phyloP scores from a whole-genome alignment of 2,113 vertebrate species.

The Oophaga pumilio region DNA sequence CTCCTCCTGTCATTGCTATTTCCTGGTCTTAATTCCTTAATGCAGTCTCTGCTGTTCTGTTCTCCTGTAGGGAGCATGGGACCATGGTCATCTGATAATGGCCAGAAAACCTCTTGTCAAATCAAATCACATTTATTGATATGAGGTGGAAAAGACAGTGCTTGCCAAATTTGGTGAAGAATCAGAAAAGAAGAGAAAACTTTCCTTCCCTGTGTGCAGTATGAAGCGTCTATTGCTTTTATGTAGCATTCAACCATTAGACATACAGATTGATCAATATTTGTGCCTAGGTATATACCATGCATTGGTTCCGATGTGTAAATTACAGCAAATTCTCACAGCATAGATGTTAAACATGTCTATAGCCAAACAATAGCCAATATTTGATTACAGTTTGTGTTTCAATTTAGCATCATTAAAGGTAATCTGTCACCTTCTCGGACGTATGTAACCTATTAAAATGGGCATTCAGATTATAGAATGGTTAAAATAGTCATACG shows the following conservation, averaged over 20 bases:
- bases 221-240: neutral
- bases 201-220: neutral
- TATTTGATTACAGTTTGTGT: too few species aligned
- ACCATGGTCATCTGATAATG: conserved; percentile 48
- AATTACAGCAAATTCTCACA: too few species aligned
- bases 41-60: conserved; percentile 47
- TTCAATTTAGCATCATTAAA: too few species aligned
- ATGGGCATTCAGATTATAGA: too few species aligned
- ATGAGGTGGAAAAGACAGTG: conserved; percentile 25
- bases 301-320: too few species aligned
- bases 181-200: neutral
- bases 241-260: neutral
- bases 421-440: too few species aligned
- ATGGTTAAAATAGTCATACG: too few species aligned
- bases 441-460: too few species aligned
- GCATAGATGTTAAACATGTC: too few species aligned
- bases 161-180: conserved; percentile 5
- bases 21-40: conserved; percentile 50
- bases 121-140: conserved; percentile 49
- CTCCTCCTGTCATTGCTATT: conserved; percentile 36
- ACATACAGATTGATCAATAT: neutral
- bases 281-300: too few species aligned
- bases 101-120: conserved; percentile 47
- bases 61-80: conserved; percentile 41
- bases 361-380: too few species aligned